These are phyloP conservation scores for Chromobotia macracanthus DNA, from an alignment of 2,797 vertebrate genomes.

Conservation along the genomic window DNA sequence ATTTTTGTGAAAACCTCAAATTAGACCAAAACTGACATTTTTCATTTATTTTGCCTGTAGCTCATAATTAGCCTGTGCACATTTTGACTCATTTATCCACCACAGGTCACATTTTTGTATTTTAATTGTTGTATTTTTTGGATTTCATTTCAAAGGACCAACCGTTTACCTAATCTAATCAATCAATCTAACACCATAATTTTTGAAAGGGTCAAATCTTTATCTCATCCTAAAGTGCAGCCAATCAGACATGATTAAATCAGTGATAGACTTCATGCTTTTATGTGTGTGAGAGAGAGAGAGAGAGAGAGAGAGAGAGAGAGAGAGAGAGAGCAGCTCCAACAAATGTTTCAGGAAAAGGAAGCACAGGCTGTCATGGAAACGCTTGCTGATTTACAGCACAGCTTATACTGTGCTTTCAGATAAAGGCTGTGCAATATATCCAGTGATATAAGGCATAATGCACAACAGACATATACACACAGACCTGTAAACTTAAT, in stretches of 20 bases:
- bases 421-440: neutral
- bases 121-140: too few relatives aligned
- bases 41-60: too few relatives aligned
- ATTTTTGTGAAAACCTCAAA: too few relatives aligned
- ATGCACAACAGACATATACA: neutral
- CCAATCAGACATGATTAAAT: neutral
- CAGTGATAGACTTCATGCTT: neutral
- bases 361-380: neutral
- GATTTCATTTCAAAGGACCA: too few relatives aligned
- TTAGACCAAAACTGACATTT: too few relatives aligned
- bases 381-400: conserved; percentile 6
- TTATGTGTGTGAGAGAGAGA: too few relatives aligned
- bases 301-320: too few relatives aligned
- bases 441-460: neutral
- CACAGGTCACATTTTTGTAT: too few relatives aligned
- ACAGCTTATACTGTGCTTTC: neutral
- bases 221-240: neutral
- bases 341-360: neutral
- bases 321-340: neutral
- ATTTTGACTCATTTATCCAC: too few relatives aligned
- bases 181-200: neutral
- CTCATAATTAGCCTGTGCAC: too few relatives aligned
- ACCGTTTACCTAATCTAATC: neutral
- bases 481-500: neutral
- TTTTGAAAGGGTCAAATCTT: neutral